Evolutionary conservation across 2,797 vertebrate genomes (phyloP).

Genomic region (Propithecus perrieri): DNA sequence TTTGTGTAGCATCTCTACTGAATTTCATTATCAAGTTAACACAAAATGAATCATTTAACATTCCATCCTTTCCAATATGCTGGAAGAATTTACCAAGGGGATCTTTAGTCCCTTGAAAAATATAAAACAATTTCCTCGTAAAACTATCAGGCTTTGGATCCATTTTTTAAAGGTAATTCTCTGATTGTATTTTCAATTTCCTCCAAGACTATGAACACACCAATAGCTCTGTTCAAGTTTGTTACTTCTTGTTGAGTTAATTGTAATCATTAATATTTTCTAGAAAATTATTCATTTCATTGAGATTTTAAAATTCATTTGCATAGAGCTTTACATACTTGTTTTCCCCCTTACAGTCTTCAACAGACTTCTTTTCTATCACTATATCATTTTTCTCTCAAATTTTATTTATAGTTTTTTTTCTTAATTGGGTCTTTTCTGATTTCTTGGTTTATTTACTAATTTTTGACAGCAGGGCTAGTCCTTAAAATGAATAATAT

Average conservation of each 20-base stretch:
- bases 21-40: neutral
- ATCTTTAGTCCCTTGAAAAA: neutral
- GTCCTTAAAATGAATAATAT: neutral
- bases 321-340: neutral
- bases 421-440: neutral
- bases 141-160: neutral
- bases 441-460: neutral
- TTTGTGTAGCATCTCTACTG: neutral
- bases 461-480: neutral
- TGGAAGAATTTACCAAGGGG: neutral
- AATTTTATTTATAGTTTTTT: neutral
- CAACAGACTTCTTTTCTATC: neutral
- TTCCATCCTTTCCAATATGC: neutral
- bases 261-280: neutral
- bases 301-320: conserved; percentile 6
- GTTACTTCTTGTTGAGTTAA: conserved; percentile 4
- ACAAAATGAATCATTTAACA: neutral
- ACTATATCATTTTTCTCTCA: neutral
- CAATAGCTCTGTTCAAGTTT: neutral
- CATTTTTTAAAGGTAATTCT: neutral
- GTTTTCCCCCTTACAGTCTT: neutral
- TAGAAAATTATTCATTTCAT: neutral
- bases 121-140: neutral
- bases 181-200: neutral
- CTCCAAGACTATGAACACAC: neutral